These are phyloP conservation scores for Malacoraja senta DNA, from an alignment of 2,797 vertebrate species.

Conservation along the genomic window DNA sequence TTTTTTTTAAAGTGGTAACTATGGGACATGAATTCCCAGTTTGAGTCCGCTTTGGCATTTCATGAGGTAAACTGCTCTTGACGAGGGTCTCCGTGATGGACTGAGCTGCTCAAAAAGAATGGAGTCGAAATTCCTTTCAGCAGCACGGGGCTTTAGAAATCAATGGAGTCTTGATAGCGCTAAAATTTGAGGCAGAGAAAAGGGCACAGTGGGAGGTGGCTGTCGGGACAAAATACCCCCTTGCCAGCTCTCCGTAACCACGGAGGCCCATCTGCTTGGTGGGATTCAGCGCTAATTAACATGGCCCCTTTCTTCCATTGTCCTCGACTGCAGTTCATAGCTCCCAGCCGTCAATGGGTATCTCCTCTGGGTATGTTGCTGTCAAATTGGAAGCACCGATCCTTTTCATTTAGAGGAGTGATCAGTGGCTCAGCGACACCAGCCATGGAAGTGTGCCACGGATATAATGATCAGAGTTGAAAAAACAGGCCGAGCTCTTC, in stretches of 20 bases:
- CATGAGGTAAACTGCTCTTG: conserved; percentile 9
- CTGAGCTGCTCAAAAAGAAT: background rate
- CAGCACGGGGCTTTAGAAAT: conserved; percentile 10
- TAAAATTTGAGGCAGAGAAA: conserved; percentile 17
- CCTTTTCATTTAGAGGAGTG: background rate
- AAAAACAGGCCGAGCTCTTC: background rate
- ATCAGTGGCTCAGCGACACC: background rate
- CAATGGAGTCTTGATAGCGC: conserved; percentile 27
- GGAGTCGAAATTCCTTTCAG: conserved; percentile 17
- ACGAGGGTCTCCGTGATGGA: background rate
- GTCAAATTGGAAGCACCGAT: conserved; percentile 54
- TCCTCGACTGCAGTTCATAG: conserved; percentile 50
- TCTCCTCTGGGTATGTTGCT: conserved; percentile 57
- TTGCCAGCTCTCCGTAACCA: conserved; percentile 49
- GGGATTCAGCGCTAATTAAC: conserved; percentile 64
- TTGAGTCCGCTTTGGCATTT: conserved; percentile 10
- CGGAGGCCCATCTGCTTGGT: conserved; percentile 58
- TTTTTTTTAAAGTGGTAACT: background rate
- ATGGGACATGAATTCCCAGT: background rate
- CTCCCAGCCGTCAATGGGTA: conserved; percentile 37
- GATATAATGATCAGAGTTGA: background rate
- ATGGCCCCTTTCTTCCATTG: conserved; percentile 59
- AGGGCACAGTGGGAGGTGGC: conserved; percentile 23
- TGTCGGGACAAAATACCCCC: conserved; percentile 45
- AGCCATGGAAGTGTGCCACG: conserved; percentile 30